phyloP scores from a whole-genome alignment of 2,888 invertebrate genomes.

The Drosophila multiciliata region DNA sequence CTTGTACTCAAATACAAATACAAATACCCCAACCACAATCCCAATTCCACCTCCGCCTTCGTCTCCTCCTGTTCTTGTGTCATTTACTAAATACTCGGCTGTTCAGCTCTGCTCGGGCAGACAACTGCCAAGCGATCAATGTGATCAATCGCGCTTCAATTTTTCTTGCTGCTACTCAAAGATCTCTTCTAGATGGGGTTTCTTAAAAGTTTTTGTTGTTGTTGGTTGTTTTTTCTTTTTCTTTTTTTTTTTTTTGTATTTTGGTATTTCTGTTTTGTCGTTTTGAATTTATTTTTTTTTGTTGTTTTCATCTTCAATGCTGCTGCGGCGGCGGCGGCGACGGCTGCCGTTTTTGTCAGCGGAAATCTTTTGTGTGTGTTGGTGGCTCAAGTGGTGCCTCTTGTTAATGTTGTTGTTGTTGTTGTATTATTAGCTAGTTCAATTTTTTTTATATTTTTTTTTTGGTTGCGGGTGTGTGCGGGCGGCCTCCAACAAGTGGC shows the following conservation, averaged over 20 bases:
- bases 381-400: constrained; percentile 64
- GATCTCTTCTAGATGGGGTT: constrained; percentile 52
- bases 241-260: constrained; percentile 10
- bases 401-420: constrained; percentile 42
- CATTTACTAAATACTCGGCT: constrained; percentile 71
- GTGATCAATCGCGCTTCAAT: constrained; percentile 78
- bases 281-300: constrained; percentile 28
- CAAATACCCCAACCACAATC: too few relatives aligned
- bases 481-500: constrained; percentile 74
- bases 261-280: constrained; percentile 52
- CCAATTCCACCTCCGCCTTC: not conserved
- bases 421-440: constrained; percentile 78
- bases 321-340: constrained; percentile 3
- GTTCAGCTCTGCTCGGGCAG: constrained; percentile 52
- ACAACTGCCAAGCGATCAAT: constrained; percentile 67
- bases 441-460: constrained; percentile 38
- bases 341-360: constrained; percentile 67
- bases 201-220: constrained; percentile 22
- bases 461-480: constrained; percentile 61
- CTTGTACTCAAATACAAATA: not conserved
- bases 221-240: not conserved
- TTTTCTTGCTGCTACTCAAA: constrained; percentile 57
- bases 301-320: constrained; percentile 29
- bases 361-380: constrained; percentile 74
- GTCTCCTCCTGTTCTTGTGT: constrained; percentile 31